Base-by-base conservation (phyloP, 2,797 vertebrate genomes). In the Euthynnus affinis region DNA sequence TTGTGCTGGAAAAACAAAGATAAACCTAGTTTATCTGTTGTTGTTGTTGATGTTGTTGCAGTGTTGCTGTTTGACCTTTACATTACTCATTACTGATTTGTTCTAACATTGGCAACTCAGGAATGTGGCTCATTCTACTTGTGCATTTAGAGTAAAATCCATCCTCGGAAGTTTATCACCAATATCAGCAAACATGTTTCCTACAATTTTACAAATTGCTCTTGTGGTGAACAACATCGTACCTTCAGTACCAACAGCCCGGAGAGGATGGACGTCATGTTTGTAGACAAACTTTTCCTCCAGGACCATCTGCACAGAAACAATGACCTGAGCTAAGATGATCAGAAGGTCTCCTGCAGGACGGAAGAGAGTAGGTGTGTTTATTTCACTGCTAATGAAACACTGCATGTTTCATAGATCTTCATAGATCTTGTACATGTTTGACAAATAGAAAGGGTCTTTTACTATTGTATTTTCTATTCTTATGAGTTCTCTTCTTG, bases 251-350 rank as follows among this genome's bases (percentile, higher is more conserved):
- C 97, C 98, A 1, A 98, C 97, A 0, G 97, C 97, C 34, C 89
- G 94, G 9, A 99, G 94, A 0, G 97, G 98, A 85, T 98, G 97
- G 18, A 98, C 96, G 0, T 98, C 95, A 3, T 99, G 97, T 69
- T 94, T 97, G 92, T 96, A 98, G 89, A 99, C 94, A 74, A 98
- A 97, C 82, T 98, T 99, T 86, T 99, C 97, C 79, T 99, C 97
- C 55, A 99, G 93, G 22, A 99, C 97, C 98, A 99, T 98, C 91
- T 98, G 97, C 68, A 98, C 95, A 14, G 98, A 89, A 0, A 96
- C 96, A 0, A 99, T 96, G 76, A 98, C 85, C 91, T 98, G 98
- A n/a, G 98, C 98, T 95, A 97, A 95, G 93, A 99, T 91, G 93
- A 99, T 99, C 75, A 99, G 91, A 60, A 99, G 94, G 89, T 98